phyloP scores from a whole-genome alignment of 30 jellyfish, hydroid and myxozoan genomes.

The Cassiopea xamachana region DNA sequence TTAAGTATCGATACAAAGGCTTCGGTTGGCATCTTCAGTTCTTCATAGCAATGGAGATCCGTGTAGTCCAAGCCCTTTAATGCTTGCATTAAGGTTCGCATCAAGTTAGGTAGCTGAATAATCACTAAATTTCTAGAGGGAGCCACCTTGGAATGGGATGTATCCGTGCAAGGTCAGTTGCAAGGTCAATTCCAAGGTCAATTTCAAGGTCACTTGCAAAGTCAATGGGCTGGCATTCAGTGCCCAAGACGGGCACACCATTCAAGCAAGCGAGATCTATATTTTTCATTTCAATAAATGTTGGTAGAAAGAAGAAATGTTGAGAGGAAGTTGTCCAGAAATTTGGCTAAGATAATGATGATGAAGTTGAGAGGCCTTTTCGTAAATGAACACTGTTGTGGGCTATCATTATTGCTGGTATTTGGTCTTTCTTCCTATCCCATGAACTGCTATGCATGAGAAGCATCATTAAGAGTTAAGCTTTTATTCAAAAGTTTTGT shows the following conservation, averaged over 20 bases:
- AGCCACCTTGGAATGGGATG: neutral
- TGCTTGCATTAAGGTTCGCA: constrained; percentile 58
- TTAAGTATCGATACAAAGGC: constrained; percentile 96
- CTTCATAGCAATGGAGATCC: constrained; percentile 57
- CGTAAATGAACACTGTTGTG: constrained; percentile 7
- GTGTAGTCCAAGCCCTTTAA: constrained; percentile 18
- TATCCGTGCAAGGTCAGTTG: neutral
- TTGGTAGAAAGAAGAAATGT: constrained; percentile 22
- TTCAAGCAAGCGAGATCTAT: neutral
- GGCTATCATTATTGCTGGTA: constrained; percentile 26
- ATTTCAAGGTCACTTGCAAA: too few relatives aligned
- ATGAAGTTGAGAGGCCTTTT: constrained; percentile 16
- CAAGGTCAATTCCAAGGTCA: too few relatives aligned
- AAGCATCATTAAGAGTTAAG: constrained; percentile 37
- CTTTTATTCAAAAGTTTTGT: constrained; percentile 30
- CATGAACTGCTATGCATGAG: constrained; percentile 49
- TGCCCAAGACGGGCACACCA: neutral
- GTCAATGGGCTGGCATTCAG: neutral
- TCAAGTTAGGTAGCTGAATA: constrained; percentile 33
- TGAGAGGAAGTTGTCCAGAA: neutral
- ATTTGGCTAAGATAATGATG: constrained; percentile 1
- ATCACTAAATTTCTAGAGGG: neutral
- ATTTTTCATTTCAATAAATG: neutral
- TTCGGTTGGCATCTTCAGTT: constrained; percentile 57
- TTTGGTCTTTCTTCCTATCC: constrained; percentile 26